These are phyloP conservation scores for Thomomys bottae DNA, from an alignment of 2,113 vertebrate species.

Conservation along the genomic window DNA sequence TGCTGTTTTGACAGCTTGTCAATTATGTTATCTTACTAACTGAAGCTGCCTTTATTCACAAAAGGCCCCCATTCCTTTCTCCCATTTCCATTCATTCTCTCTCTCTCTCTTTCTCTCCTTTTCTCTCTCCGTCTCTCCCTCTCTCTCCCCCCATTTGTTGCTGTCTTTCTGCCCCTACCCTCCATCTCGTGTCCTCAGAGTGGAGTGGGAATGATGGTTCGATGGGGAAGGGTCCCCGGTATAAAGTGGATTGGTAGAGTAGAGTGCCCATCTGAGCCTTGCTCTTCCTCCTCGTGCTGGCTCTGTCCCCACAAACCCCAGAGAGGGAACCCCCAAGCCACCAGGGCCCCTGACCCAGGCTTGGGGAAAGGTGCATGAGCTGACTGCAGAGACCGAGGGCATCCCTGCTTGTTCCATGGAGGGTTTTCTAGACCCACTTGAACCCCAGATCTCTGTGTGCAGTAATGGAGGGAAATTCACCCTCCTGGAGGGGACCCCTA, in stretches of 20 bases:
- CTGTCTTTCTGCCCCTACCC: neutral
- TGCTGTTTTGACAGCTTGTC: constrained; percentile 98
- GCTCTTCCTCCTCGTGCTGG: neutral
- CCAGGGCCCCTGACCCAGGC: too few species aligned
- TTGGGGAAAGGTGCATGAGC: neutral
- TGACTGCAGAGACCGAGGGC: neutral
- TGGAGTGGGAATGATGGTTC: neutral
- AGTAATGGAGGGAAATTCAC: neutral
- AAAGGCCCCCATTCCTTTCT: constrained; percentile 85
- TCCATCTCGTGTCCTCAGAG: neutral
- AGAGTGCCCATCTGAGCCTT: fast-evolving
- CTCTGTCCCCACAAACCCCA: neutral
- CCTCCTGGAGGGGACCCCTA: neutral
- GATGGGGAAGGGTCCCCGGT: neutral
- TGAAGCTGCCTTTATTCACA: constrained; percentile 97
- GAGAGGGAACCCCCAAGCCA: neutral
- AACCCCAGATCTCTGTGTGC: neutral
- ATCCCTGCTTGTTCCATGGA: fast-evolving
- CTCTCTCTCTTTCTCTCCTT: constrained; percentile 22
- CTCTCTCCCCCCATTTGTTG: neutral
- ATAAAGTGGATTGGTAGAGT: neutral
- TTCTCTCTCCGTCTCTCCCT: neutral
- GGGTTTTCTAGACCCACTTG: neutral
- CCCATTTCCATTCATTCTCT: neutral
- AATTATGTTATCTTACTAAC: constrained; percentile 94